Evolutionary conservation across 2,113 vertebrate species (phyloP).

Genomic region (Tragelaphus imberbis): DNA sequence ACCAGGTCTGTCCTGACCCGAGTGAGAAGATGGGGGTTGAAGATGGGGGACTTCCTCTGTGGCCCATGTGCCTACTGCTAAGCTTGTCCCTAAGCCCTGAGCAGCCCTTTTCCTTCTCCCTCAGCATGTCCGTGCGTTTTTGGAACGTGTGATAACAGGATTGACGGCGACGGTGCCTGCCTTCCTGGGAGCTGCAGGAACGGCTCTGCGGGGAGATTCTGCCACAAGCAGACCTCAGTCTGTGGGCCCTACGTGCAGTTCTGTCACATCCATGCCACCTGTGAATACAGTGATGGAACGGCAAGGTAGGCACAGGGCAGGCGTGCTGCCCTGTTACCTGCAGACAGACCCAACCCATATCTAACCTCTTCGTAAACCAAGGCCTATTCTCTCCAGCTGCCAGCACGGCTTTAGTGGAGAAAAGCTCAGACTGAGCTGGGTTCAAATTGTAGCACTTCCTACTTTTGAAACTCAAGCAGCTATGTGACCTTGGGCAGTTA

Average conservation of each 20-base stretch:
- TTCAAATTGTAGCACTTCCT: neutral
- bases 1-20: neutral
- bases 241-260: conserved; percentile 80
- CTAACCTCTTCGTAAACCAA: neutral
- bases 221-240: conserved; percentile 77
- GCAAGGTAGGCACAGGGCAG: conserved; percentile 76
- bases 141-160: conserved; percentile 86
- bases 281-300: conserved; percentile 78
- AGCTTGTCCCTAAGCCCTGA: neutral
- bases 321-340: neutral
- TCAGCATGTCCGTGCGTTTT: conserved; percentile 87
- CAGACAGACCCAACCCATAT: neutral
- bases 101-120: neutral
- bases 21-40: neutral
- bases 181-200: conserved; percentile 80
- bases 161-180: conserved; percentile 84
- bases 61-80: accelerated
- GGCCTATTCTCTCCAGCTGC: neutral
- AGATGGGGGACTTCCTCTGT: neutral
- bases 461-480: neutral
- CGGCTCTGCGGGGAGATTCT: conserved; percentile 82
- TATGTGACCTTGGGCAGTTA: neutral
- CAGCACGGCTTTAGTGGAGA: neutral
- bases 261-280: conserved; percentile 90
- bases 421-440: neutral